Conservation (phyloP, 2,888 invertebrate species). For the Dimorphilus gyrociliatus region DNA sequence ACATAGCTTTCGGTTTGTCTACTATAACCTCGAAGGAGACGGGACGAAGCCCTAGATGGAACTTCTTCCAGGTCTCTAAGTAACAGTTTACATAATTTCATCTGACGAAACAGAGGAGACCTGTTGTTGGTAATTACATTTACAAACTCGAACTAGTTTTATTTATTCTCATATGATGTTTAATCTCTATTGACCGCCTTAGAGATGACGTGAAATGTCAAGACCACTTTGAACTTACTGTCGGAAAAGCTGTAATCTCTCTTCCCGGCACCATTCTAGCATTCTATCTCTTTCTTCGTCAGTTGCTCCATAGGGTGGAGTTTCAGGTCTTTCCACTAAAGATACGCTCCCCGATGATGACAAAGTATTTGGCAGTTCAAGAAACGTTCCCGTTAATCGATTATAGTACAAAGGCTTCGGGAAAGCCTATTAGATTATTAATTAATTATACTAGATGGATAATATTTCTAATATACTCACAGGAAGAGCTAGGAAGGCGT, state of each 20-base stretch:
- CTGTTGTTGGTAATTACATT: too few relatives aligned
- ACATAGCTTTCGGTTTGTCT: slow-evolving; percentile 32
- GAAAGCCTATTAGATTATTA: slow-evolving; percentile 23
- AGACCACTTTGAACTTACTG: too few relatives aligned
- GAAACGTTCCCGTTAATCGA: slow-evolving; percentile 32
- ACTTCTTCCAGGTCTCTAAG: slow-evolving; percentile 30
- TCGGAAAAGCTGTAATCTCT: slow-evolving; percentile 31
- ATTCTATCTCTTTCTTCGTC: slow-evolving; percentile 30
- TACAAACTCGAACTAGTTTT: too few relatives aligned
- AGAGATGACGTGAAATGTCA: too few relatives aligned
- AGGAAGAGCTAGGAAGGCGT: slow-evolving; percentile 32
- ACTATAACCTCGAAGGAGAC: slow-evolving; percentile 28
- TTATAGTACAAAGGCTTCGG: slow-evolving; percentile 32
- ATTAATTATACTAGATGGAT: neutral
- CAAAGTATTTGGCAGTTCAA: slow-evolving; percentile 14
- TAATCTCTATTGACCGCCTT: too few relatives aligned
- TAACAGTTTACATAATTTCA: slow-evolving; percentile 34
- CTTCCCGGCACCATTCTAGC: slow-evolving; percentile 32
- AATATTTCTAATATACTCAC: slow-evolving; percentile 16
- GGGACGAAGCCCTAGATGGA: slow-evolving; percentile 15
- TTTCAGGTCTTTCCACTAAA: slow-evolving; percentile 2
- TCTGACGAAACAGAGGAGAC: slow-evolving; percentile 26
- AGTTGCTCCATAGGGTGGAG: slow-evolving; percentile 29
- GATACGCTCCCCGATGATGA: too few relatives aligned
- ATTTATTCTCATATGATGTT: too few relatives aligned